Base-by-base conservation (phyloP, 2,888 invertebrate genomes). In the Onthophagus sagittarius region DNA sequence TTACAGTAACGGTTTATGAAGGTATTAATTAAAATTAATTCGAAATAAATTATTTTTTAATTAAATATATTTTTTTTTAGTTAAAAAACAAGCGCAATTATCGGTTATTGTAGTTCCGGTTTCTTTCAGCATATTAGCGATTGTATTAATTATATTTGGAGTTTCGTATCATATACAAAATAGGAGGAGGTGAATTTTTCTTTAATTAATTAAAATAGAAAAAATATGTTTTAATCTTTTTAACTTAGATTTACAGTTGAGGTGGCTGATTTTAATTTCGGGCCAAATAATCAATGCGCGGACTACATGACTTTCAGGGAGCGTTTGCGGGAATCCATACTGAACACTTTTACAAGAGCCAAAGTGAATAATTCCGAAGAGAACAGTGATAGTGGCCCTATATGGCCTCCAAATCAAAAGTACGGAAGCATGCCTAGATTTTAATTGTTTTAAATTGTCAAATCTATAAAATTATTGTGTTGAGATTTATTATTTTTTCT, bases 191-290 rank as follows among this genome's bases (percentile, higher is more conserved):
- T 92, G 83, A 23, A 23, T 23, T 23, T 23, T 23, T 71, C 62
- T 11, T 13, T 71, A 15, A 63, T 13, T 73, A 73, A 39, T 72
- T 32, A 7, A 11, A 62, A 33, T 70, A 69, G 67, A 31, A 64
- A 11, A 39, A 71, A 72, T 23, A 15, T 72, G 0, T 14, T 9
- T 9, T 72, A 31, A 13, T 23, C n/a, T 32, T 69, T 62, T 72
- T 32, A 69, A 65, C 72, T 69, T 84, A 93, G 93, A 78, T 92
- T 92, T 80, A 92, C 90, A 1, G 89, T 96, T 67, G 96, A 96
- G 88, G 95, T 95, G 11, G 96, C 96, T 0, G 94, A 96, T 84
- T 96, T 96, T 81, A 94, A 96, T 84, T 96, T 96, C 83, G 94
- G 95, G 0, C 93, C 92, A 80, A 1, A 53, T 53, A 53, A 53